Evolutionary conservation across 2,797 vertebrate species (phyloP).

Genomic region (Steatocranus sp.): DNA sequence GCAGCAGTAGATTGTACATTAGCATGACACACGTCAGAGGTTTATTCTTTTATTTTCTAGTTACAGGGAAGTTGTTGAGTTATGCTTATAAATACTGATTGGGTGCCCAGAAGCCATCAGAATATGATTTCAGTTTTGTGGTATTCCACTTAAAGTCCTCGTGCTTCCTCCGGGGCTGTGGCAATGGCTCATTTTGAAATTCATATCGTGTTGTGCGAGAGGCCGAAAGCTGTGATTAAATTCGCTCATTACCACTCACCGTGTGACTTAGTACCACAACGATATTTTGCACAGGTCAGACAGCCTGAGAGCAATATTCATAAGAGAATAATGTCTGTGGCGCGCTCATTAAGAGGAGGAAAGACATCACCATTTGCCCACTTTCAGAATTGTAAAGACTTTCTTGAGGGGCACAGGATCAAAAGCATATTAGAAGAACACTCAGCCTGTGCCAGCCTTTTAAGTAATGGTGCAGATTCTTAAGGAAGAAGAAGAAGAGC

Average conservation of each 20-base stretch:
- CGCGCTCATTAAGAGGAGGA: constrained; percentile 54
- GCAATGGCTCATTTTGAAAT: constrained; percentile 26
- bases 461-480: constrained; percentile 22
- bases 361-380: constrained; percentile 38
- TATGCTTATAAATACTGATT: neutral
- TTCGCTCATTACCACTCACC: constrained; percentile 51
- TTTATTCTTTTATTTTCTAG: neutral
- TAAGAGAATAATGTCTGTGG: constrained; percentile 47
- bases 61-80: neutral
- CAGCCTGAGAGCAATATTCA: constrained; percentile 56
- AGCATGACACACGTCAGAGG: neutral
- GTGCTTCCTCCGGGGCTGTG: neutral
- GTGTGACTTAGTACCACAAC: constrained; percentile 24
- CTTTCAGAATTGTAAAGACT: constrained; percentile 51
- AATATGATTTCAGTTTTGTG: neutral
- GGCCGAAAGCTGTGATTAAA: constrained; percentile 58
- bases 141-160: constrained; percentile 1
- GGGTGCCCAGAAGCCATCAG: neutral
- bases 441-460: constrained; percentile 29
- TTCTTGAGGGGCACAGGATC: constrained; percentile 51
- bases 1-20: neutral
- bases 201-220: constrained; percentile 31
- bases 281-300: constrained; percentile 54
- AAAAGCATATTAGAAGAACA: constrained; percentile 55
- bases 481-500: neutral